Evolutionary conservation across 2,888 invertebrate genomes (phyloP).

Genomic region (Andrena marginata): DNA sequence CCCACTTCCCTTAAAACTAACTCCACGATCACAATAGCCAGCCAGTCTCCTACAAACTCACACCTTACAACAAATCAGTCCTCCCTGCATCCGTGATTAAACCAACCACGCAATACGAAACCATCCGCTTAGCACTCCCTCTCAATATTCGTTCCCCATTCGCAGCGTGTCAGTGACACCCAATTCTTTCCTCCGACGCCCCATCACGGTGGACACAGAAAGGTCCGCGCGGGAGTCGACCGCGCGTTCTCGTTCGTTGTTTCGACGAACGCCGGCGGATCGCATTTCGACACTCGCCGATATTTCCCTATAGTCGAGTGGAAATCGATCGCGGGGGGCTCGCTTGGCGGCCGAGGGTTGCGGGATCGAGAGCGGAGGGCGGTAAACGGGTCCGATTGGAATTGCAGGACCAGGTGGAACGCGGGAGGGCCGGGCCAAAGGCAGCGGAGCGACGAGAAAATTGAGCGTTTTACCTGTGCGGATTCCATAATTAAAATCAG

Average conservation of each 20-base stretch:
- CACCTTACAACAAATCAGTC: too few relatives aligned
- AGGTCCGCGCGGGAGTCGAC: neutral
- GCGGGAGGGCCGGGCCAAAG: conserved; percentile 55
- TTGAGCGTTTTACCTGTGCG: conserved; percentile 72
- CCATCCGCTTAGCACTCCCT: too few relatives aligned
- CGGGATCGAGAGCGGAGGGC: neutral
- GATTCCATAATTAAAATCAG: conserved; percentile 80
- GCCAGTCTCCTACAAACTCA: too few relatives aligned
- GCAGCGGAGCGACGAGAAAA: conserved; percentile 65
- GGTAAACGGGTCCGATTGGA: conserved; percentile 55
- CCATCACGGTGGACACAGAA: neutral
- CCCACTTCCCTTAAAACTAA: too few relatives aligned
- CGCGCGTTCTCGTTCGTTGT: conserved; percentile 35
- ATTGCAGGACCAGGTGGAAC: conserved; percentile 51
- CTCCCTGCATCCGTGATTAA: neutral
- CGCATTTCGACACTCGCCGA: conserved; percentile 58
- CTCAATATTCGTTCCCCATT: too few relatives aligned
- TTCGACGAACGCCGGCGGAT: conserved; percentile 59
- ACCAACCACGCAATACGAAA: neutral
- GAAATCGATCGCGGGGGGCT: conserved; percentile 57
- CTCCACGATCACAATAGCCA: too few relatives aligned
- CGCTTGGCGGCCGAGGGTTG: neutral
- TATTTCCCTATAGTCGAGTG: conserved; percentile 57
- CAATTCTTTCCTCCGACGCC: neutral
- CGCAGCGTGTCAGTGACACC: neutral